Base-by-base conservation (phyloP, 2,113 vertebrate species). In the Lipotes vexillifer region DNA sequence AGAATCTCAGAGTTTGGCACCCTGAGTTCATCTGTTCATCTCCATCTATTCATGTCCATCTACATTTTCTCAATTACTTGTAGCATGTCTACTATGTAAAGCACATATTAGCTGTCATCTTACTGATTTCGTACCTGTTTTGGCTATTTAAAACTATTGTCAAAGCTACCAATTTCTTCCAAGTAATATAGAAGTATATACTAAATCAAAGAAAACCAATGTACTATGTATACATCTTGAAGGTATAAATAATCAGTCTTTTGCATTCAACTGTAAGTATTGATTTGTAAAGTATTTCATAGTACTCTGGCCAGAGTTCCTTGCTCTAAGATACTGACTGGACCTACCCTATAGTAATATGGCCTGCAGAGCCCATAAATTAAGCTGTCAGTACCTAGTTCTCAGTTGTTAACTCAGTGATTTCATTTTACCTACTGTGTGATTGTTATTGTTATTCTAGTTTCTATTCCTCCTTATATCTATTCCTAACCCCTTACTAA, bases 181-280 rank as follows among this genome's bases (percentile, higher is more conserved):
- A 84, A 61, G 17, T 94, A 92, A 36, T n/a, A 74, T 46, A 27
- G 3, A 92, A 81, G 2, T 72, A 38, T 17, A n/a, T 7, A 49
- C 38, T 63, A 92, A 95, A 25, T 93, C 18, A 78, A 88, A 94
- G 33, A 87, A 94, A 97, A 55, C 5, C 31, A 94, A 21, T 49
- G 15, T 46, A 52, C 9, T 27, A 63, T 61, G 14, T 20, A 23
- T 66, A 63, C 1, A 82, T 71, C 20, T 49, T 86, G 65, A 74
- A 44, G 65, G 4, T 82, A 57, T 44, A 81, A 57, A 77, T 81
- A 33, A 71, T 59, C 49, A 38, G 49, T 23, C 13, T 72, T 63
- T 78, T 75, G 27, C 10, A 90, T 86, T 94, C n/a, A 83, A 6
- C 29, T 49, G 4, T 3, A 94, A 81, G 61, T 74, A 84, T 10